These are phyloP conservation scores for Homarus gammarus DNA, from an alignment of 2,888 invertebrate genomes.

Conservation along the genomic window DNA sequence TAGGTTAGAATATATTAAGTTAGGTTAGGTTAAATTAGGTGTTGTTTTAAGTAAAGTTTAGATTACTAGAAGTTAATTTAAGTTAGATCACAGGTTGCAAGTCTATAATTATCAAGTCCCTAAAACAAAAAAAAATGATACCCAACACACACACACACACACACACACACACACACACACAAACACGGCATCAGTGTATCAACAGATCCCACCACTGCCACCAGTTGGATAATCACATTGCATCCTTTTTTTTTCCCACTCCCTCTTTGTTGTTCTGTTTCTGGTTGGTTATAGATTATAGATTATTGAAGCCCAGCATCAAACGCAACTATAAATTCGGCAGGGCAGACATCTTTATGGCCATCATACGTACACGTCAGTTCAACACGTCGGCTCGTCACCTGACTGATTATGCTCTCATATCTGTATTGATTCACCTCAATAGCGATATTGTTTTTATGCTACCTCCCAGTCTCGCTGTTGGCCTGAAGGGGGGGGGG, in stretches of 20 bases:
- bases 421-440: slow-evolving; percentile 50
- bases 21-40: too few species aligned
- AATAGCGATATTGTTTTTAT: slow-evolving; percentile 41
- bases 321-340: slow-evolving; percentile 53
- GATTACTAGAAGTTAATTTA: too few species aligned
- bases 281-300: slow-evolving; percentile 35
- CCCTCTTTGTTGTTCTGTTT: not conserved
- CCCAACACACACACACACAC: too few species aligned
- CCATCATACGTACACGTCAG: slow-evolving; percentile 54
- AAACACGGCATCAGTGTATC: too few species aligned
- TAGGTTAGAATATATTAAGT: too few species aligned
- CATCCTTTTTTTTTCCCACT: not conserved
- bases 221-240: not conserved
- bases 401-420: slow-evolving; percentile 47
- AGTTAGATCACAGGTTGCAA: too few species aligned
- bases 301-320: slow-evolving; percentile 53
- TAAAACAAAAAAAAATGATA: too few species aligned
- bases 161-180: too few species aligned
- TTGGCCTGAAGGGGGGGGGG: too few species aligned
- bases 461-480: too few species aligned
- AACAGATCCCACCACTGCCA: not conserved
- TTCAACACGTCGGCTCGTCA: slow-evolving; percentile 48
- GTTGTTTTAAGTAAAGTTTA: too few species aligned
- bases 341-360: slow-evolving; percentile 53
- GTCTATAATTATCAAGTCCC: too few species aligned